phyloP scores from a whole-genome alignment of 2,113 vertebrate species.

The Machaerirhynchus nigripectus region DNA sequence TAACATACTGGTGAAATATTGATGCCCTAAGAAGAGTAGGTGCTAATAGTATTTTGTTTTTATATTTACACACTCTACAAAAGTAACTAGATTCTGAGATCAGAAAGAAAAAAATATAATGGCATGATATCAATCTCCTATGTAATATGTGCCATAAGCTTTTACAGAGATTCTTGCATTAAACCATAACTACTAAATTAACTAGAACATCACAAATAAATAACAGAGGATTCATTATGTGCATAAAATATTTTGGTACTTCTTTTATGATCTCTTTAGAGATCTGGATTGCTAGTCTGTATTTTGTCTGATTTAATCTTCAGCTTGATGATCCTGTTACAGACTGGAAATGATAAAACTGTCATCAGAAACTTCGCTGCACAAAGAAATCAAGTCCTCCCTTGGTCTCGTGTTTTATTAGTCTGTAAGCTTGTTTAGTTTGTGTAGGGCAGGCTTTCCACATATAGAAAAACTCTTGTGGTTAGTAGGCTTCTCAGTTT shows the following conservation, averaged over 20 bases:
- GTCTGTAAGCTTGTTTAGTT: neutral
- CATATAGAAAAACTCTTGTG: neutral
- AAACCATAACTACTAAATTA: neutral
- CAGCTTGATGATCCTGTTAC: neutral
- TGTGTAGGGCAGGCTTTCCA: neutral
- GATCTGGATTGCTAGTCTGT: neutral
- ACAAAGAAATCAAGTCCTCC: neutral
- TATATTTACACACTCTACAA: neutral
- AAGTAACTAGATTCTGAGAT: neutral
- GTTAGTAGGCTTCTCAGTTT: neutral
- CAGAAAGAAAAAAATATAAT: neutral
- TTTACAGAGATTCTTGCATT: neutral
- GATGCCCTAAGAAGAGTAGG: neutral
- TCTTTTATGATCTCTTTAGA: neutral
- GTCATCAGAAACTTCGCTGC: neutral
- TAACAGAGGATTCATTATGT: neutral
- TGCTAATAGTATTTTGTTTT: neutral
- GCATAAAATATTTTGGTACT: neutral
- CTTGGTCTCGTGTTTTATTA: neutral
- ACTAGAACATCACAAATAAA: neutral
- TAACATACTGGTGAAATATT: neutral
- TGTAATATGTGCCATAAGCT: neutral
- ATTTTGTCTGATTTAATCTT: neutral
- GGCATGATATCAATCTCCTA: neutral
- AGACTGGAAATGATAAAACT: neutral